Percentiles rank a stretch among this genome's conserved stretches.
Conservation (phyloP, 2,797 vertebrate genomes). For the Carapus acus region DNA sequence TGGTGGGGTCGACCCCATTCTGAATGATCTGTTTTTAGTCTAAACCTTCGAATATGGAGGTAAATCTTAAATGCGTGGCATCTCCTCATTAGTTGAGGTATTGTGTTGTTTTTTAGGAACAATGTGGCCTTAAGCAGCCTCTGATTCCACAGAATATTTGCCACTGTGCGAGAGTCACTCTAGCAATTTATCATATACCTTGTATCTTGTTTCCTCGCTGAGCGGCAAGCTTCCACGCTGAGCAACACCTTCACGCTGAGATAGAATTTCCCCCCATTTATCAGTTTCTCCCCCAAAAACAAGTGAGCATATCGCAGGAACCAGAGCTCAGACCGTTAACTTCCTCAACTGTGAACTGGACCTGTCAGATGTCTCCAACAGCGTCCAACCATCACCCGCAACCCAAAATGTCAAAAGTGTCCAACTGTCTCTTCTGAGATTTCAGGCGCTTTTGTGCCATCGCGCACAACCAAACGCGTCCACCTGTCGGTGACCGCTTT, state of each 20-base stretch:
- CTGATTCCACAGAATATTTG: slow-evolving; percentile 2
- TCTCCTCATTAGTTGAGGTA: no score
- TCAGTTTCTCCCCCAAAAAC: neutral
- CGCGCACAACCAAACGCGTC: neutral
- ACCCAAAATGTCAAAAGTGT: neutral
- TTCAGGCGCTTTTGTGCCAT: slow-evolving; percentile 1
- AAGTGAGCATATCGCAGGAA: slow-evolving; percentile 10
- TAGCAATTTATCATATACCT: no score
- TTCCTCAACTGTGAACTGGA: slow-evolving; percentile 30
- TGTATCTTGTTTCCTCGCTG: neutral
- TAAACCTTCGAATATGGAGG: no score
- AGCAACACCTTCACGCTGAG: neutral
- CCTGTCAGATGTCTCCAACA: slow-evolving; percentile 23
- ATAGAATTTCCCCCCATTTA: no score
- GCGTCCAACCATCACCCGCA: slow-evolving; percentile 9
- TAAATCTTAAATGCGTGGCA: no score
- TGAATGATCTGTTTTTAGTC: no score
- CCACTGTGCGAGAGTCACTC: neutral
- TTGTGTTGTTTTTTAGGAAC: no score
- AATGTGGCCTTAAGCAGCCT: neutral
- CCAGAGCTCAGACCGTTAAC: slow-evolving; percentile 13
- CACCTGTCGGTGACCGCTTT: neutral
- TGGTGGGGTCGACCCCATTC: no score
- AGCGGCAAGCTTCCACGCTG: neutral
- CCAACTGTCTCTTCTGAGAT: slow-evolving; percentile 18